These are phyloP conservation scores for Nephila pilipes DNA, from an alignment of 1,140 invertebrate genomes.

Conservation along the genomic window DNA sequence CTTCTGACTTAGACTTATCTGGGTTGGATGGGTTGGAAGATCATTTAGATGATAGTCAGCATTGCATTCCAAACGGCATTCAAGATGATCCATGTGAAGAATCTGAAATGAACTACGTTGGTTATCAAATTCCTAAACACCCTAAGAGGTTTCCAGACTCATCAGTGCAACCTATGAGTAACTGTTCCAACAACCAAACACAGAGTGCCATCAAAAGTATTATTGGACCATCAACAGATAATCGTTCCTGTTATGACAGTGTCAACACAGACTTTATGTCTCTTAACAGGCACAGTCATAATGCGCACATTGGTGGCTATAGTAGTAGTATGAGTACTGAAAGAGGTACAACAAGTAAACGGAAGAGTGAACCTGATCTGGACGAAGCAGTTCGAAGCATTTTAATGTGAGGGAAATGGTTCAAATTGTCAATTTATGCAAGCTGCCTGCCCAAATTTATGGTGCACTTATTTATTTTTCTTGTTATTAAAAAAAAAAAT, in stretches of 20 bases:
- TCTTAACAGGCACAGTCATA: slow-evolving; percentile 1
- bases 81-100: slow-evolving; percentile 64
- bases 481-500: slow-evolving; percentile 36
- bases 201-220: slow-evolving; percentile 90
- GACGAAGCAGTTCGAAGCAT: slow-evolving; percentile 85
- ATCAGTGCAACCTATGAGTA: neutral
- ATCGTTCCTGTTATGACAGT: slow-evolving; percentile 28
- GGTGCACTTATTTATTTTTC: slow-evolving; percentile 68
- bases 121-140: slow-evolving; percentile 67
- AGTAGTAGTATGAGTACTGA: slow-evolving; percentile 17
- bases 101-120: slow-evolving; percentile 77
- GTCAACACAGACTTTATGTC: slow-evolving; percentile 60
- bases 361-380: slow-evolving; percentile 81
- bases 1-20: slow-evolving; percentile 75
- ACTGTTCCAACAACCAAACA: slow-evolving; percentile 83
- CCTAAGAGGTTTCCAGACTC: slow-evolving; percentile 74
- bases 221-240: slow-evolving; percentile 83
- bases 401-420: slow-evolving; percentile 77
- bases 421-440: neutral
- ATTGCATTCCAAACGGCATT: slow-evolving; percentile 67
- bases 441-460: slow-evolving; percentile 66
- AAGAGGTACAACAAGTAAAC: neutral
- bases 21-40: slow-evolving; percentile 76
- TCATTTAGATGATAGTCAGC: slow-evolving; percentile 39
- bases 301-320: slow-evolving; percentile 50